Evolutionary conservation across 2,113 vertebrate species (phyloP), one percentile per base, ranked within the genome.

Genomic region (Furnarius figulus): DNA sequence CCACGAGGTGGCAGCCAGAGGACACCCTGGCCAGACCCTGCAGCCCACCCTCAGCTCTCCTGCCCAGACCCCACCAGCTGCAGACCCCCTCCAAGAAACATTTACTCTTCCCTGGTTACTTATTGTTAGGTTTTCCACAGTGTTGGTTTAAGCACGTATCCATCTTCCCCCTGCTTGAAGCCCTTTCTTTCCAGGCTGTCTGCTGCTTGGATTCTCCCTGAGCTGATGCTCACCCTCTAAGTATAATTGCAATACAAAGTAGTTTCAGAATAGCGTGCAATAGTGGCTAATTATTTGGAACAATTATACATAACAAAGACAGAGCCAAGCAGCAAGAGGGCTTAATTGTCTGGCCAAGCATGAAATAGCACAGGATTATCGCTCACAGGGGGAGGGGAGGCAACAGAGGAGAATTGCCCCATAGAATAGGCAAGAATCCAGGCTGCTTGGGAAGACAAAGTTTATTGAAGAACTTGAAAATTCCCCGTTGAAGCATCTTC

Each of bases 311-410:
- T 95, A 96, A 96, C 95, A 96, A 96, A 94, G 90, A 96, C 85
- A 96, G 95, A 96, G 95, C 83, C 96, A 97, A 95, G 95, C 93
- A 97, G 96, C 95, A 90, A 96, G 96, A 96, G 96, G 96, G 92
- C 96, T 97, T 96, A 96, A 96, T 95, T 90, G 92, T 97, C 93
- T 96, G 95, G 96, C 96, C 96, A 97, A 97, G 96, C 96, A 96
- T 96, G 95, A 96, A 96, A 96, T 95, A 96, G 95, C 95, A 95
- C 92, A 92, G 96, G 96, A 97, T 97, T 96, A 97, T 95, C 96
- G 53, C 96, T 94, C 84, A 58, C 90, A 87, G 96, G 95, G 96
- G 95, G 96, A 96, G 94, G 96, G 96, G 88, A 94, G 52, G 83
- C 92, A 81, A 40, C 2, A 6, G 49, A 85, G 65, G 79, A 94